Evolutionary conservation across 1,140 invertebrate genomes (phyloP), one percentile per base, ranked within the genome.

Genomic region (Drosophila mayri): DNA sequence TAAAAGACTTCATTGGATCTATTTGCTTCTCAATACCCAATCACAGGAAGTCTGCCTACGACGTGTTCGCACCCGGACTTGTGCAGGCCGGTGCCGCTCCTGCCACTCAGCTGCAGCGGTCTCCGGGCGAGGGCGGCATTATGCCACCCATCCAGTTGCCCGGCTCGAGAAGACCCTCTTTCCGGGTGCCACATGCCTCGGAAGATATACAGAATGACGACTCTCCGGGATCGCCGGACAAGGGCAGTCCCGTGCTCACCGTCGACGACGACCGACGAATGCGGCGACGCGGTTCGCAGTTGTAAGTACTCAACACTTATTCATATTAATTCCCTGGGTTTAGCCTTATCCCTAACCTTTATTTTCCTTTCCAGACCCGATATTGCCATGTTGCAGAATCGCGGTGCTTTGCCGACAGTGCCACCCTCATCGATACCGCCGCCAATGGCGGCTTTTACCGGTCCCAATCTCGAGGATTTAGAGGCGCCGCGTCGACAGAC

Each of bases 221-320:
- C 93, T 93, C 95, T 81, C 94, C 93, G 78, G 90, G 92, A 37
- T 90, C 92, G 70, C 87, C 92, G 77, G 79, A 93, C 78, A 90
- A 93, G 59, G 54, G 91, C 58, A 88, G 92, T 58, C 93, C 94
- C 6, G 93, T 94, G 38, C 93, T 95, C 4, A 94, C 94, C 44
- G 94, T 95, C 1, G 96, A 96, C 66, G 96, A 97, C 54, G 96
- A 96, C 57, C 91, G 96, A 49, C 94, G 96, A n/a, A 95, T 94
- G 35, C 94, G 96, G 54, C 94, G 96, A 90, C 94, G 96, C 47
- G 96, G 95, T 30, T 97, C 96, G 30, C 96, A 97, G 91, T 93
- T 97, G 96, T 97, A 93, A 96, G 96, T 95, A 18, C 32, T 40
- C 5, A 16, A 16, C 4, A 0, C 10, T 10, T 16, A n/a, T 28